Evolutionary conservation across 2,888 invertebrate genomes (phyloP), one percentile per base, ranked within the genome.

Genomic region (Carcina quercana): DNA sequence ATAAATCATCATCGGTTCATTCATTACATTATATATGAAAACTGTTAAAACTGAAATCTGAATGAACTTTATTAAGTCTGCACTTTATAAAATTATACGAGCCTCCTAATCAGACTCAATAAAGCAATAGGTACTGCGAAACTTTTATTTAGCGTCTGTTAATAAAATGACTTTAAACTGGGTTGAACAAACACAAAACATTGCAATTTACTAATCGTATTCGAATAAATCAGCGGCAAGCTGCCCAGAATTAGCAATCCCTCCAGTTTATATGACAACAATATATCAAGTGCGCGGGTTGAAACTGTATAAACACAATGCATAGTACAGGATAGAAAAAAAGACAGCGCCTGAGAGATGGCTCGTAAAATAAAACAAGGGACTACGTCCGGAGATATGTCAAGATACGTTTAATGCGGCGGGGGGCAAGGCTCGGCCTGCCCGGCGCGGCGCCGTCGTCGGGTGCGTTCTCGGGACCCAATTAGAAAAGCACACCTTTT

Each of bases 401-500:
- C 82, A 78, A 83, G 82, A 83, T 83, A 83, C 74, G n/a, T n/a
- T n/a, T n/a, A 55, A 62, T 69, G 65, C 75, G 67, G 68, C 72
- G 70, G 74, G 72, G 73, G 72, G 74, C 57, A 57, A 51, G 50
- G 60, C 55, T 58, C 43, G 55, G n/a, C n/a, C n/a, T n/a, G n/a
- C n/a, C n/a, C n/a, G n/a, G n/a, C n/a, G n/a, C n/a, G 66, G 45
- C 48, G 43, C 35, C 46, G 54, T 74, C 73, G 72, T 69, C 75
- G 70, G 59, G 50, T 60, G 53, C 47, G 50, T 60, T 58, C 66
- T 59, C 61, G 62, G 65, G 71, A 69, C 78, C 82, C 84, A 85
- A 85, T 85, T 85, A 84, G 83, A 74, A n/a, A n/a, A 65, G 64
- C 76, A 82, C 82, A 83, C 82, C 82, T 82, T 82, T 80, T 68